Percentiles rank a stretch among this genome's conserved stretches.
These are phyloP conservation scores for Tychaedon coryphoeus DNA, from an alignment of 2,113 vertebrate species.

Conservation along the genomic window DNA sequence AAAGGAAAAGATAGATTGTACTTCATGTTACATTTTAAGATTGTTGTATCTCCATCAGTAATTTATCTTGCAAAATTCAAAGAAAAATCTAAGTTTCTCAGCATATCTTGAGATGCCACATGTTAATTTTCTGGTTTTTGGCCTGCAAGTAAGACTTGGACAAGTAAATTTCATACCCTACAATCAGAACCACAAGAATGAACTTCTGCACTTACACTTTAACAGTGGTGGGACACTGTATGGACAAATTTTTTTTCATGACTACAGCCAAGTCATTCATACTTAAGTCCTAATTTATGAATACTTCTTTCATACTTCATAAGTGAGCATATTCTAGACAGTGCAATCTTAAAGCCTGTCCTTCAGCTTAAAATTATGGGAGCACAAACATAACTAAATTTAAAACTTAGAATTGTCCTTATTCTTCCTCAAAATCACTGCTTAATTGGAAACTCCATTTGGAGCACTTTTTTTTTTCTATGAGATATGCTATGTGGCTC, in stretches of 20 bases:
- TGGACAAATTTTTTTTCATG: neutral
- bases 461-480: neutral
- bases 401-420: neutral
- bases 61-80: neutral
- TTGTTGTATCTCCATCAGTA: neutral
- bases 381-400: neutral
- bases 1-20: neutral
- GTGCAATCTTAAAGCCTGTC: neutral
- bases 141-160: neutral
- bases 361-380: neutral
- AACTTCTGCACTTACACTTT: neutral
- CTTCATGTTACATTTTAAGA: neutral
- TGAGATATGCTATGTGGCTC: neutral
- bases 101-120: neutral
- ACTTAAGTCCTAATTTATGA: neutral
- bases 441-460: neutral
- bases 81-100: neutral
- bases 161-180: neutral
- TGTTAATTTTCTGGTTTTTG: neutral
- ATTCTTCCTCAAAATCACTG: neutral
- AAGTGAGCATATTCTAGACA: neutral
- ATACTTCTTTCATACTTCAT: neutral
- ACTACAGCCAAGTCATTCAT: neutral
- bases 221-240: neutral
- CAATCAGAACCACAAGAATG: neutral